phyloP scores from a whole-genome alignment of 2,113 vertebrate genomes.

The Leucopsar rothschildi region DNA sequence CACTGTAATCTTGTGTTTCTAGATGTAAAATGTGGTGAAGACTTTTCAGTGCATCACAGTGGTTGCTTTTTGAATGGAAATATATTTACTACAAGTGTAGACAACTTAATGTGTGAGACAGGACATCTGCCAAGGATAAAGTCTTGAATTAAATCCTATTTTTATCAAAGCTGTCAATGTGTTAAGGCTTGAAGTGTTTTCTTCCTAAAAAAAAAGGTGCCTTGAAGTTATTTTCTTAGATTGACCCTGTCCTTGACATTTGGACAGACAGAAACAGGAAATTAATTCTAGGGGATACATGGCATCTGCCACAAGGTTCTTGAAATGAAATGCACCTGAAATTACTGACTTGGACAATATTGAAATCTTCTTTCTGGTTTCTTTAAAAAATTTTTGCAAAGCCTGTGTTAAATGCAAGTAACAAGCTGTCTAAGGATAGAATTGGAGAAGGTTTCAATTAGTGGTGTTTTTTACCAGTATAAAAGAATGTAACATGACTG shows the following conservation, averaged over 20 bases:
- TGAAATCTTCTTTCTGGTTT: neutral
- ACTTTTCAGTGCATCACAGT: neutral
- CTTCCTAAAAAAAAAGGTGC: neutral
- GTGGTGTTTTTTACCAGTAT: neutral
- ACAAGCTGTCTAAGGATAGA: neutral
- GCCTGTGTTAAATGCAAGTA: neutral
- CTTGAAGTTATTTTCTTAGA: neutral
- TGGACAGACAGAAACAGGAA: neutral
- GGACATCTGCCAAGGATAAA: neutral
- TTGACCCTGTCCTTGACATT: neutral
- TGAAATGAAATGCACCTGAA: neutral
- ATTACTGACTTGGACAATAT: neutral
- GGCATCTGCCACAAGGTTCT: neutral
- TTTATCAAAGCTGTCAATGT: neutral
- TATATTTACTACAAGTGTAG: neutral
- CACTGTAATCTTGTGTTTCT: neutral
- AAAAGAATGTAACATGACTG: neutral
- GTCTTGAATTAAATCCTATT: neutral
- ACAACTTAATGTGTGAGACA: neutral
- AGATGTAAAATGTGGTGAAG: neutral
- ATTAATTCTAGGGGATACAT: neutral
- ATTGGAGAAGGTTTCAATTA: neutral
- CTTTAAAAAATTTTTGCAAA: neutral
- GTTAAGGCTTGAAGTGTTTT: neutral
- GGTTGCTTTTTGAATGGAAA: neutral